A percentile compares a stretch with the other conserved stretches of the same genome.
Conservation (phyloP, 2,113 vertebrate species). For the Cyphomyrus discorhynchus region DNA sequence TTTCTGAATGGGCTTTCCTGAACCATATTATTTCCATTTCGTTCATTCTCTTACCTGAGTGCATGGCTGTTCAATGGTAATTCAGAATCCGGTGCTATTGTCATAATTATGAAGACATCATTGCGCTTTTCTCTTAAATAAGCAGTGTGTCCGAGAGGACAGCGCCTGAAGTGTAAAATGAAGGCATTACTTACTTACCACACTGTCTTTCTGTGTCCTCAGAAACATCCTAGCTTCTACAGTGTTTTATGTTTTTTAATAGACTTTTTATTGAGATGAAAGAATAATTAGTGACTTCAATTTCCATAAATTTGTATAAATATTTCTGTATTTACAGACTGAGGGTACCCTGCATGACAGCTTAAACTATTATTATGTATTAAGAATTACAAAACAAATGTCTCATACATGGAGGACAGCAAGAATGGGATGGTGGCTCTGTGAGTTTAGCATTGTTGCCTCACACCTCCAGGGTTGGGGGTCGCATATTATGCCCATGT, state of each 20-base stretch:
- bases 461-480: background rate
- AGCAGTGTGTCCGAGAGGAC: background rate
- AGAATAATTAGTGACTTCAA: background rate
- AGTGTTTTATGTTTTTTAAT: background rate
- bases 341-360: background rate
- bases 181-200: background rate
- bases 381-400: background rate
- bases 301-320: background rate
- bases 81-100: background rate
- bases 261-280: background rate
- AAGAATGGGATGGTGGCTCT: background rate
- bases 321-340: background rate
- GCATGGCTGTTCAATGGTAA: background rate
- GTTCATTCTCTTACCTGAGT: background rate
- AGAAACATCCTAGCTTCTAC: background rate
- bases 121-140: background rate
- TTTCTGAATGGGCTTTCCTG: background rate
- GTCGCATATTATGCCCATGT: background rate
- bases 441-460: background rate
- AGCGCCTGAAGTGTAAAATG: background rate
- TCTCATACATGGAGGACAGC: background rate
- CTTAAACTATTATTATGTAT: background rate
- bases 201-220: background rate
- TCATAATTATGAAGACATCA: slow-evolving; percentile 8
- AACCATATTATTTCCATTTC: background rate